These are phyloP conservation scores for Drosophila imparisetae DNA, from an alignment of 2,888 invertebrate genomes.

Conservation along the genomic window DNA sequence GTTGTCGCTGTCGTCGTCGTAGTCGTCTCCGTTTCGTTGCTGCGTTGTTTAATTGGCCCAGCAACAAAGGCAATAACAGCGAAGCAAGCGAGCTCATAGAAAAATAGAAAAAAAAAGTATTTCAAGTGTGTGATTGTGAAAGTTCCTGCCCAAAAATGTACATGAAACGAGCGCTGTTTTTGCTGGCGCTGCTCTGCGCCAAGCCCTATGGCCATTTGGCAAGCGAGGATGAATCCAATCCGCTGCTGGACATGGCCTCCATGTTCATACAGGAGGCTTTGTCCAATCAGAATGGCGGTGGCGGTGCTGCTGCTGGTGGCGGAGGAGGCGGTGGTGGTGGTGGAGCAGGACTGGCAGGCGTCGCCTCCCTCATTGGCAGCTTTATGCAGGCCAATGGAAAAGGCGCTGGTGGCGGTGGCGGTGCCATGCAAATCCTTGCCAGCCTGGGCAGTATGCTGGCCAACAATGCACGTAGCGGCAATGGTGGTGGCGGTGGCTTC, in stretches of 20 bases:
- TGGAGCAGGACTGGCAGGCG: constrained; percentile 84
- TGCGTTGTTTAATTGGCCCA: constrained; percentile 73
- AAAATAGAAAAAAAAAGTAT: constrained; percentile 49
- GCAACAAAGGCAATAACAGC: constrained; percentile 40
- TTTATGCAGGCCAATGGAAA: constrained; percentile 88
- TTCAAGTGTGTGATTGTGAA: constrained; percentile 81
- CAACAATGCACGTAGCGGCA: constrained; percentile 80
- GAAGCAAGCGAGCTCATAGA: constrained; percentile 6
- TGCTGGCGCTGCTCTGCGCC: constrained; percentile 77
- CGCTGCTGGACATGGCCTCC: constrained; percentile 89
- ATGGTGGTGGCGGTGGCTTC: constrained; percentile 84
- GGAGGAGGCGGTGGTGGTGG: constrained; percentile 84
- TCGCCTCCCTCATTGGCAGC: constrained; percentile 88
- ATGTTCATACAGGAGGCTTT: constrained; percentile 88
- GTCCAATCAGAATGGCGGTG: constrained; percentile 82
- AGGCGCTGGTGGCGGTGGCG: constrained; percentile 58
- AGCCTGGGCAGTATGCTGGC: constrained; percentile 83
- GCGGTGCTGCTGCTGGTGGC: constrained; percentile 82
- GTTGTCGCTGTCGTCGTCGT: constrained; percentile 22
- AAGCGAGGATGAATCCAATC: constrained; percentile 86
- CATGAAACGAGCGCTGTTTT: constrained; percentile 72
- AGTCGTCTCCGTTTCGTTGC: constrained; percentile 23
- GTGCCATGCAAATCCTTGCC: constrained; percentile 84
- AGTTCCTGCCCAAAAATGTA: constrained; percentile 80
- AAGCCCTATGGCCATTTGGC: constrained; percentile 78